Evolutionary conservation across 2,888 invertebrate species (phyloP).

Genomic region (Megamerina dolium): DNA sequence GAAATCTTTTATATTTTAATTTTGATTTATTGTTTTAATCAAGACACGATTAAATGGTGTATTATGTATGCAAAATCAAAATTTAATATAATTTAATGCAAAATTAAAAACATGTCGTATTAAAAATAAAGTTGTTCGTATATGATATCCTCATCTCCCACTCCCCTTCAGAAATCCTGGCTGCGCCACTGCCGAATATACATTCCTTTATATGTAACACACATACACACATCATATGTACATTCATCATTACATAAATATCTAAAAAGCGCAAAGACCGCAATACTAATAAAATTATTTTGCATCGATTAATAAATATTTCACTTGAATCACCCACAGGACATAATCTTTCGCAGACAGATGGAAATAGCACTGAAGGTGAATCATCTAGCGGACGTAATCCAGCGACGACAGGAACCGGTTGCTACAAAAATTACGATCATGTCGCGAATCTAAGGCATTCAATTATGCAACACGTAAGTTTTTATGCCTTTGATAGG

Average conservation of each 20-base stretch:
- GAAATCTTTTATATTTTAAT: too few species aligned
- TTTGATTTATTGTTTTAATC: too few species aligned
- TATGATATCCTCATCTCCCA: too few species aligned
- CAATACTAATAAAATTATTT: conserved; percentile 49
- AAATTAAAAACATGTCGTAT: too few species aligned
- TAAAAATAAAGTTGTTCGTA: too few species aligned
- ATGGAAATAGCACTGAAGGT: conserved; percentile 71
- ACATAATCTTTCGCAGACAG: conserved; percentile 86
- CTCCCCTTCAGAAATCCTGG: too few species aligned
- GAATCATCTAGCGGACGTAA: conserved; percentile 55
- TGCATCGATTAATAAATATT: conserved; percentile 51
- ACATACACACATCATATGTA: conserved; percentile 12
- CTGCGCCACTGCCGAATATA: too few species aligned
- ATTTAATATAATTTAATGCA: too few species aligned
- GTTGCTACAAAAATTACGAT: conserved; percentile 75
- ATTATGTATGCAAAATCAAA: too few species aligned
- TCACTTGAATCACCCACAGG: conserved; percentile 59
- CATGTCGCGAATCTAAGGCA: conserved; percentile 53
- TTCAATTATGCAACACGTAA: conserved; percentile 33
- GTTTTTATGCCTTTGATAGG: too few species aligned
- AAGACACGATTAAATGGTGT: too few species aligned
- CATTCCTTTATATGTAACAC: too few species aligned
- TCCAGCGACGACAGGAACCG: conserved; percentile 66
- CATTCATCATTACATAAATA: conserved; percentile 20
- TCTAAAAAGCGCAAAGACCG: conserved; percentile 50